phyloP scores from a whole-genome alignment of 2,888 invertebrate genomes.

The Cephus nigrinus region DNA sequence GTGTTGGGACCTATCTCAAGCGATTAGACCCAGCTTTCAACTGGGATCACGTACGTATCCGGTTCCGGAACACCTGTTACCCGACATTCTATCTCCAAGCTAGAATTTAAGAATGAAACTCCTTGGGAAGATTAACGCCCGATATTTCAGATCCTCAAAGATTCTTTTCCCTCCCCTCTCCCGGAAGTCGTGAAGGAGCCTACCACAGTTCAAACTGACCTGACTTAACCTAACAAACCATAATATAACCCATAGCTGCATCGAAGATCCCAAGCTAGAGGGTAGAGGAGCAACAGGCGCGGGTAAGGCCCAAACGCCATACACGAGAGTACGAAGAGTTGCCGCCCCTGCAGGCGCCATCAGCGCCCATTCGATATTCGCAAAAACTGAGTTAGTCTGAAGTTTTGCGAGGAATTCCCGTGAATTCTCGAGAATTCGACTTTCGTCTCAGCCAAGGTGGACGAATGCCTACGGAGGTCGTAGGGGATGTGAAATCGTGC shows the following conservation, averaged over 20 bases:
- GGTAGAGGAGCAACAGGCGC: not conserved
- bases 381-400: conserved; percentile 39
- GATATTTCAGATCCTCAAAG: not conserved
- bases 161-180: not conserved
- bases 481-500: conserved; percentile 57
- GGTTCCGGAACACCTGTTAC: not conserved
- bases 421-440: not conserved
- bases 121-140: not conserved
- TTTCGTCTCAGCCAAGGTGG: conserved; percentile 23
- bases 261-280: not conserved
- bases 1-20: not conserved
- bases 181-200: not conserved
- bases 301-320: not conserved
- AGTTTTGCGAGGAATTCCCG: conserved; percentile 32
- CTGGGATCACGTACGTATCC: not conserved
- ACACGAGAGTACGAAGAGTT: not conserved
- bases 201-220: not conserved
- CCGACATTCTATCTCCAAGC: not conserved
- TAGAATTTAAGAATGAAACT: not conserved
- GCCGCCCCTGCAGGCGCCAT: not conserved
- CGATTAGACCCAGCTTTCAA: not conserved
- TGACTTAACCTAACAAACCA: not conserved
- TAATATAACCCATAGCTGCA: not conserved
- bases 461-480: conserved; percentile 45
- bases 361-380: not conserved